phyloP scores from a whole-genome alignment of 1,140 invertebrate genomes.

The Campoletis sonorensis region DNA sequence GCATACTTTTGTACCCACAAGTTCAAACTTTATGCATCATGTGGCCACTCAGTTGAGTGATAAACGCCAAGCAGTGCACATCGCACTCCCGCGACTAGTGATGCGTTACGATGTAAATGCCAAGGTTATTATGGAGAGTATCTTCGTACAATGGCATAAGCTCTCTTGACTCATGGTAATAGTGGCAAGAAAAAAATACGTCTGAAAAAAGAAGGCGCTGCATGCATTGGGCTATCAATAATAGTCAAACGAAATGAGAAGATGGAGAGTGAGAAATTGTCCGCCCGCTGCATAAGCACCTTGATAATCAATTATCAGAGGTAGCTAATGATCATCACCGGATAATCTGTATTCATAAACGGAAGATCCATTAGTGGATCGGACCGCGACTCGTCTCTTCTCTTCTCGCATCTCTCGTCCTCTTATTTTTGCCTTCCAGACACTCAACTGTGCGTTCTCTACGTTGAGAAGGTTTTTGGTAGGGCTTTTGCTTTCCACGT shows the following conservation, averaged over 20 bases:
- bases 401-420: not conserved
- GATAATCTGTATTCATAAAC: slow-evolving; percentile 66
- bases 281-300: slow-evolving; percentile 42
- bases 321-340: slow-evolving; percentile 53
- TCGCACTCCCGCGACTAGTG: no score
- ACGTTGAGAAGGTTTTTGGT: slow-evolving; percentile 8
- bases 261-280: slow-evolving; percentile 46
- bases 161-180: slow-evolving; percentile 17
- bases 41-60: no score
- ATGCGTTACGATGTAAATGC: no score
- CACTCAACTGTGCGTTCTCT: not conserved
- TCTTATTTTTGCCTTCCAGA: not conserved
- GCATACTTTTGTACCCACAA: no score
- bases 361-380: slow-evolving; percentile 60
- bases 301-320: slow-evolving; percentile 63
- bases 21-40: no score
- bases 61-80: no score
- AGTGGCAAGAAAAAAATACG: not conserved
- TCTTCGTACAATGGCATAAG: slow-evolving; percentile 26
- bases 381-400: slow-evolving; percentile 1
- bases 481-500: not conserved
- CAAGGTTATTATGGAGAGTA: not conserved
- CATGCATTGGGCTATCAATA: slow-evolving; percentile 22
- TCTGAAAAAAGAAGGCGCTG: not conserved
- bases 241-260: slow-evolving; percentile 28